Evolutionary conservation across 2,797 vertebrate genomes (phyloP).

Genomic region (Enteromius afrohamiltoni): DNA sequence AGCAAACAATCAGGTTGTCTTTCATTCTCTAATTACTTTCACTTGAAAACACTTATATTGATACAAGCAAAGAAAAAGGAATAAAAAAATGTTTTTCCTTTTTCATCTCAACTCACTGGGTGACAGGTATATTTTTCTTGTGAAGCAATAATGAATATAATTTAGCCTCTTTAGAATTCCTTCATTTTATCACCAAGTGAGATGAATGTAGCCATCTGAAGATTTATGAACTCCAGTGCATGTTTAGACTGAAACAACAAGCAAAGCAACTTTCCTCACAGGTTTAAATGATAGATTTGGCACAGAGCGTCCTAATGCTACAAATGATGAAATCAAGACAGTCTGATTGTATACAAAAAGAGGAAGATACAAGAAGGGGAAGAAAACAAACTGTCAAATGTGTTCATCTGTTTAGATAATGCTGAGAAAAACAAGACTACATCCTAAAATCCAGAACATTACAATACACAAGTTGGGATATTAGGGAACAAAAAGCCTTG

Average conservation of each 20-base stretch:
- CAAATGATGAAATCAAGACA: neutral
- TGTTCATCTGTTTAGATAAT: neutral
- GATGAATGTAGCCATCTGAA: neutral
- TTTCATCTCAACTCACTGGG: slow-evolving; percentile 32
- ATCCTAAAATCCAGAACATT: slow-evolving; percentile 42
- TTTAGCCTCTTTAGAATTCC: slow-evolving; percentile 29
- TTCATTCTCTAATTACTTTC: slow-evolving; percentile 33
- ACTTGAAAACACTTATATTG: slow-evolving; percentile 19
- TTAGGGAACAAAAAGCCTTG: slow-evolving; percentile 63
- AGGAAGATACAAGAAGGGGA: neutral
- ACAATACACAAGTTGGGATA: slow-evolving; percentile 38
- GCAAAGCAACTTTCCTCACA: neutral
- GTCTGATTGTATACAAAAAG: slow-evolving; percentile 8
- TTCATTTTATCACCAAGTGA: slow-evolving; percentile 29
- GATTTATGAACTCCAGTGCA: slow-evolving; percentile 42
- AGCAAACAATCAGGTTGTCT: slow-evolving; percentile 35
- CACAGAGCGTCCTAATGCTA: slow-evolving; percentile 14
- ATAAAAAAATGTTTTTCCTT: slow-evolving; percentile 32
- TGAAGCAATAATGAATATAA: slow-evolving; percentile 35
- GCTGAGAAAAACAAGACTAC: slow-evolving; percentile 1
- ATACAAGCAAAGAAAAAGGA: slow-evolving; percentile 34
- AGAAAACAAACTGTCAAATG: neutral
- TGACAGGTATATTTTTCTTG: slow-evolving; percentile 42
- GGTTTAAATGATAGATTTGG: slow-evolving; percentile 33
- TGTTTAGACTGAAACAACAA: slow-evolving; percentile 14